Evolutionary conservation across 2,888 invertebrate genomes (phyloP), one percentile per base, ranked within the genome.

Genomic region (Pollenia griseotomentosa): DNA sequence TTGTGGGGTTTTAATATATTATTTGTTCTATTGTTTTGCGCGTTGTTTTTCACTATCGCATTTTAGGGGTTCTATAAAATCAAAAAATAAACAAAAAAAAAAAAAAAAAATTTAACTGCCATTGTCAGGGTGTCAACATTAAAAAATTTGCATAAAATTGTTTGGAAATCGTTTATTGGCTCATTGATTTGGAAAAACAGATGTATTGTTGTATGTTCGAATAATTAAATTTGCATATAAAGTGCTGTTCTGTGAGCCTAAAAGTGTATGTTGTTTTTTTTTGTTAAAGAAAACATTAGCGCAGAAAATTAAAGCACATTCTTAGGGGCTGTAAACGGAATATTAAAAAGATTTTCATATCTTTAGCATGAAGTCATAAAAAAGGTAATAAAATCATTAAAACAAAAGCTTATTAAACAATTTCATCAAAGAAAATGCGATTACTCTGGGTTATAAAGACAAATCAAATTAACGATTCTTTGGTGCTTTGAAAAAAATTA

Each of bases 111-210:
- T 2, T 5, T 55, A 14, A 10, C 55, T 7, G 23, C n/a, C 63
- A 46, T 57, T 63, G 59, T 14, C 70, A 57, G 57, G 71, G 85
- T 82, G 78, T 77, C 71, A 73, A 55, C 33, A 83, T 83, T 51
- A 70, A 81, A 83, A 80, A 83, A 88, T 88, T 83, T 83, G 7
- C 82, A 85, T 85, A 83, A 88, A 88, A 88, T 84, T 87, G 83
- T 84, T 80, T 68, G 68, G 81, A 87, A 84, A 87, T 81, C 87
- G 84, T 84, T 87, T 84, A 87, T 87, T 87, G 81, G 87, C 78
- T 87, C 87, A 84, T 84, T 87, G 84, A 87, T 84, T 87, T 83
- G 79, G 74, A 68, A 82, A 57, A 82, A 79, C 83, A 86, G 82
- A 79, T 83, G 79, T 83, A 86, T 70, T 86, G 74, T 65, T 48